phyloP scores from a whole-genome alignment of 2,113 vertebrate genomes.

The Tragelaphus buxtoni region DNA sequence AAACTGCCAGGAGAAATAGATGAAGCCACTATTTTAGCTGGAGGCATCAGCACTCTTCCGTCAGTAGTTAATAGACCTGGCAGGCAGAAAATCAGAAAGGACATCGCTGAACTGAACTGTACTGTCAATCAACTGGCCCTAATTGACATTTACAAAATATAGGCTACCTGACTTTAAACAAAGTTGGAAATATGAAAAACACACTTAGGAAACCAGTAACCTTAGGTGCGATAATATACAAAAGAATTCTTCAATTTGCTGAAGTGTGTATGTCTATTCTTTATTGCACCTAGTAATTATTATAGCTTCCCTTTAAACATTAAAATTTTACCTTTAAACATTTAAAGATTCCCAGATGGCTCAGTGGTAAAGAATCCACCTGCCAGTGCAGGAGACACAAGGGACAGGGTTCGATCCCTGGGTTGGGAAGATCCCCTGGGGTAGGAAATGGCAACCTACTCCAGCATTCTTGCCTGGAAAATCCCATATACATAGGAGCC shows the following conservation, averaged over 20 bases:
- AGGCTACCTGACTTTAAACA: not conserved
- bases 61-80: not conserved
- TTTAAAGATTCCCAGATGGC: not conserved
- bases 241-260: not conserved
- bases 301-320: not conserved
- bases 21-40: not conserved
- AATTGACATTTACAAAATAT: not conserved
- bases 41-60: not conserved
- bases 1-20: not conserved
- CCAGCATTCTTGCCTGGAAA: not conserved
- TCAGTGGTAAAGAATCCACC: not conserved
- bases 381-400: not conserved
- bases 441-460: not conserved
- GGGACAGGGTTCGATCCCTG: not conserved
- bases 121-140: not conserved
- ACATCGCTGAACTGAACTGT: not conserved
- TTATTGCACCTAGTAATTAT: not conserved
- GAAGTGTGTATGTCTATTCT: not conserved
- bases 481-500: not conserved
- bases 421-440: not conserved
- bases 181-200: not conserved
- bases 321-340: not conserved
- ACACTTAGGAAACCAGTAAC: not conserved
- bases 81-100: not conserved
- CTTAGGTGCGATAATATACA: not conserved